A percentile compares a stretch with the other conserved stretches of the same genome.
Conservation (phyloP, 1,140 invertebrate genomes). For the Leptinotarsa texana region DNA sequence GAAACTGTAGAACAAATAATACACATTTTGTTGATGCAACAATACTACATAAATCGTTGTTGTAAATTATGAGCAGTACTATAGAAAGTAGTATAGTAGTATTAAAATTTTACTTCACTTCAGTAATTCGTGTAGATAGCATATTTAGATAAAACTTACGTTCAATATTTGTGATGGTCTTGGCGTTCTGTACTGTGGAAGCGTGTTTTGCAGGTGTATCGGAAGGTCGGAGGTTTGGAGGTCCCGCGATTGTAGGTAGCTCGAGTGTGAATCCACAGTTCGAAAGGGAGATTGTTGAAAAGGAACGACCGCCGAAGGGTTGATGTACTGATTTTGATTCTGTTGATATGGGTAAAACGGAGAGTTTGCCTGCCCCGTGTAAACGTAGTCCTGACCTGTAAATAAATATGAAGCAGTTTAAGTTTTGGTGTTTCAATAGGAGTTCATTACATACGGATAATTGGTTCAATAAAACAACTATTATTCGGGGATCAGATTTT, state of each 20-base stretch:
- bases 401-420: constrained; percentile 2
- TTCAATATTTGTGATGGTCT: constrained; percentile 12
- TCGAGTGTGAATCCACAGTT: background rate
- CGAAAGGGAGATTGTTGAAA: constrained; percentile 17
- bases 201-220: constrained; percentile 47
- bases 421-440: background rate
- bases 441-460: background rate
- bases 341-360: background rate
- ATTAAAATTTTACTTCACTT: no score
- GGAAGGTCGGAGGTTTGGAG: constrained; percentile 53
- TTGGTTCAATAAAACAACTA: background rate
- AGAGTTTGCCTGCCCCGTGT: background rate
- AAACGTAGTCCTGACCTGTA: constrained; percentile 31
- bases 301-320: constrained; percentile 17
- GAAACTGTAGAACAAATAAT: no score
- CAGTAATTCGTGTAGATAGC: no score
- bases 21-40: no score
- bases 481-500: background rate
- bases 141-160: background rate
- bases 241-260: constrained; percentile 39
- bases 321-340: constrained; percentile 18
- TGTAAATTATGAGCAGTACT: no score
- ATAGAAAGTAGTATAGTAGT: no score
- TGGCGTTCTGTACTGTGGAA: constrained; percentile 49
- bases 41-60: no score